Evolutionary conservation across 2,888 invertebrate species (phyloP).

Genomic region (Dynastes hyllus): DNA sequence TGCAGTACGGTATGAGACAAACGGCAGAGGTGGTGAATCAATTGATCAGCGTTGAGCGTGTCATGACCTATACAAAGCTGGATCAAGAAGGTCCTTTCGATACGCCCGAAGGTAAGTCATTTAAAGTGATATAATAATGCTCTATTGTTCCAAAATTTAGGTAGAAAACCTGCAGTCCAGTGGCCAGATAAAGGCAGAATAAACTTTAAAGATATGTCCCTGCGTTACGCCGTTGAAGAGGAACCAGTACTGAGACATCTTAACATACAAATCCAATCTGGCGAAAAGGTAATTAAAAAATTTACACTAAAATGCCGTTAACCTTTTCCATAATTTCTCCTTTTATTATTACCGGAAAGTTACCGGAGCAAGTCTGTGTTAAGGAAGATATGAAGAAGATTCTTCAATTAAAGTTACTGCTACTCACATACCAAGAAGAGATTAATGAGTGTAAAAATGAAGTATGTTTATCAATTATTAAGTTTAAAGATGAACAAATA

Average conservation of each 20-base stretch:
- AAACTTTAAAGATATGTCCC: conserved; percentile 75
- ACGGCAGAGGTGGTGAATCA: conserved; percentile 82
- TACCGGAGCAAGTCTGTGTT: neutral
- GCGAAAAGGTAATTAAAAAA: conserved; percentile 72
- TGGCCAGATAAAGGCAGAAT: conserved; percentile 78
- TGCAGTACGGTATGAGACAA: conserved; percentile 85
- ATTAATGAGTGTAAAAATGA: neutral
- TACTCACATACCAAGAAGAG: neutral
- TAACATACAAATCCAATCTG: conserved; percentile 76
- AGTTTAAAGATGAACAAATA: neutral
- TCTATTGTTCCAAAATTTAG: conserved; percentile 60
- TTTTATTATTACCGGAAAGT: neutral
- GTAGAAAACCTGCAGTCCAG: conserved; percentile 74
- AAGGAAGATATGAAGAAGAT: neutral
- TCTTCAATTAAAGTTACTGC: neutral
- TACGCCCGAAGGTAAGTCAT: conserved; percentile 63
- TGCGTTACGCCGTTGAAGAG: conserved; percentile 77
- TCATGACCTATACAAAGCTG: conserved; percentile 83
- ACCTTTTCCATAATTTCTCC: too few species aligned
- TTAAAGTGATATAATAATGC: too few species aligned
- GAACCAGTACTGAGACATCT: conserved; percentile 83
- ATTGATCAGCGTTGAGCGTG: conserved; percentile 85
- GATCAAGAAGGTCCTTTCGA: conserved; percentile 79
- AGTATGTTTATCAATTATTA: neutral
- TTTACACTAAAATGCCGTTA: neutral